phyloP scores from a whole-genome alignment of 2,797 vertebrate species.

The Gymnothorax reevesii region DNA sequence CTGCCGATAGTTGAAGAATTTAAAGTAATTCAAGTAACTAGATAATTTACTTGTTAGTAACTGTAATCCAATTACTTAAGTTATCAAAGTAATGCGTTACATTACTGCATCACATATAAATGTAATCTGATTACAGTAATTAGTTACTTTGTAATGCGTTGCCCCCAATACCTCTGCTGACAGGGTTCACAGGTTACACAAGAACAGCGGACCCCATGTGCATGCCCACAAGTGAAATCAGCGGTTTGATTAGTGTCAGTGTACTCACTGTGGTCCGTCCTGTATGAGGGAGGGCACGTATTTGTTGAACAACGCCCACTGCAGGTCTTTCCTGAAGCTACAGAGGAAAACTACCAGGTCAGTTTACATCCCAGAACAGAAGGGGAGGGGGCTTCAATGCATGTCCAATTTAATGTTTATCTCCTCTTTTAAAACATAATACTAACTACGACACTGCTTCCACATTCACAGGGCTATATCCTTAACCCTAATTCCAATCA shows the following conservation, averaged over 20 bases:
- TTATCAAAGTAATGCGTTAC: too few species aligned
- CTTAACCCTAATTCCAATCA: too few species aligned
- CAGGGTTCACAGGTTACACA: neutral
- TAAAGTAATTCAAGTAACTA: too few species aligned
- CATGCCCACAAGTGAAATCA: neutral
- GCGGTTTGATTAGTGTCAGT: neutral
- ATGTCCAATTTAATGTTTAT: neutral
- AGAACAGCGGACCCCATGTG: neutral
- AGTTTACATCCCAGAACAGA: neutral
- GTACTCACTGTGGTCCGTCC: slow-evolving; percentile 88
- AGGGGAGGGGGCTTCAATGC: neutral
- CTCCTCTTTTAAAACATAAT: neutral
- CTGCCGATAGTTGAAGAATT: too few species aligned
- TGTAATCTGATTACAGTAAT: too few species aligned
- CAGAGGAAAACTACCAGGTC: slow-evolving; percentile 35
- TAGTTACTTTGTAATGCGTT: too few species aligned
- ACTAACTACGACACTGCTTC: neutral
- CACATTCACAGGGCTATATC: neutral
- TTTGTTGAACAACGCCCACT: slow-evolving; percentile 83
- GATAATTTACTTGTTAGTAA: too few species aligned
- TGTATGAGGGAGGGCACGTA: slow-evolving; percentile 88
- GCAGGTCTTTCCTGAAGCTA: slow-evolving; percentile 80
- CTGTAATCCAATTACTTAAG: too few species aligned
- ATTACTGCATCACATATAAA: too few species aligned
- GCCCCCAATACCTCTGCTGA: too few species aligned